A percentile compares a stretch with the other conserved stretches of the same genome.
These are phyloP conservation scores for Linnaemya tessellans DNA, from an alignment of 2,888 invertebrate genomes.

Conservation along the genomic window DNA sequence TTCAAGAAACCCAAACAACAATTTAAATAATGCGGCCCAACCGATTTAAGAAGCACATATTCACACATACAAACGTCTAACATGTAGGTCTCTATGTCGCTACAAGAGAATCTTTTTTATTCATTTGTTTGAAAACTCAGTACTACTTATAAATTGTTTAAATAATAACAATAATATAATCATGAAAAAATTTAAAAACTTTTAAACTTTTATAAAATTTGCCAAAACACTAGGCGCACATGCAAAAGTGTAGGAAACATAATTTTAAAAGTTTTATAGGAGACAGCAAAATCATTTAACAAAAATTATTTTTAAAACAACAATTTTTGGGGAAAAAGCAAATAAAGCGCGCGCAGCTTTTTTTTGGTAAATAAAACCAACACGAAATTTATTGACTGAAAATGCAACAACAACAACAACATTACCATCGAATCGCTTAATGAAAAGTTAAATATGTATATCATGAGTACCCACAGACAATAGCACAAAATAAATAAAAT, in stretches of 20 bases:
- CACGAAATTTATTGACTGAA: constrained; percentile 15
- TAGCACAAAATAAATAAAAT: background rate
- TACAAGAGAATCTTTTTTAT: too few relatives aligned
- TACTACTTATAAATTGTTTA: constrained; percentile 25
- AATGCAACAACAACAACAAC: constrained; percentile 14
- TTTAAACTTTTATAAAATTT: constrained; percentile 82
- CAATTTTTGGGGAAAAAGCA: constrained; percentile 27
- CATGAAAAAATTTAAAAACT: constrained; percentile 76
- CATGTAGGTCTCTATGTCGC: too few relatives aligned
- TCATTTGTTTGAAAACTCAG: constrained; percentile 10
- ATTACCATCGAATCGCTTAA: background rate
- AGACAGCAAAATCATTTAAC: background rate
- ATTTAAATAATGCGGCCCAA: constrained; percentile 2
- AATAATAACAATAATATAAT: constrained; percentile 19
- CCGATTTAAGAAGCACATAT: background rate
- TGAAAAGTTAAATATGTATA: background rate
- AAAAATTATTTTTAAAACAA: constrained; percentile 22
- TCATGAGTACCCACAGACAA: background rate
- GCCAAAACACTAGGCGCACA: constrained; percentile 79
- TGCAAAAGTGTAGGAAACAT: constrained; percentile 42
- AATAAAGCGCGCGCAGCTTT: constrained; percentile 46
- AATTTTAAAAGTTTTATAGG: constrained; percentile 11
- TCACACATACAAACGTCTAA: background rate
- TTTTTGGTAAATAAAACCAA: constrained; percentile 31
- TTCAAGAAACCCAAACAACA: background rate